A percentile compares a stretch with the other conserved stretches of the same genome.
Evolutionary conservation across 2,888 invertebrate genomes (phyloP).

Genomic region (Anthophora plumipes): DNA sequence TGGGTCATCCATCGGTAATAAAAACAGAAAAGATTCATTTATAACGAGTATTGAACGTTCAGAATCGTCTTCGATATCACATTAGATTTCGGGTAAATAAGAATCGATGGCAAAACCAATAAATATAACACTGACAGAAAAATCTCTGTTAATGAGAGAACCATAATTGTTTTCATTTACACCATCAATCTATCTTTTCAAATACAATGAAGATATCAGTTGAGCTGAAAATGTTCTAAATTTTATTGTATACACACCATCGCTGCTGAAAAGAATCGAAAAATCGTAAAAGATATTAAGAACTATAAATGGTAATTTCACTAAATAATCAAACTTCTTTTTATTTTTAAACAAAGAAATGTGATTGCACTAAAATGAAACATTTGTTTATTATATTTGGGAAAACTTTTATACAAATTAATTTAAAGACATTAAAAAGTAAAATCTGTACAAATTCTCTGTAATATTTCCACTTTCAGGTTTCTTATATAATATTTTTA

Average conservation of each 20-base stretch:
- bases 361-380: background rate
- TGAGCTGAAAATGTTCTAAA: background rate
- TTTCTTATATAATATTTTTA: no score
- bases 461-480: no score
- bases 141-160: background rate
- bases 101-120: background rate
- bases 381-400: background rate
- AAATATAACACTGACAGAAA: background rate
- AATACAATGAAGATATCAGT: background rate
- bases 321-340: background rate
- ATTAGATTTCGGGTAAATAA: background rate
- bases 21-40: background rate
- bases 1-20: background rate
- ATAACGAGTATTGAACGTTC: background rate
- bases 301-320: background rate
- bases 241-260: background rate
- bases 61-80: background rate
- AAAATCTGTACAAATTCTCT: no score
- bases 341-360: background rate
- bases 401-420: no score
- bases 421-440: no score
- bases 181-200: background rate
- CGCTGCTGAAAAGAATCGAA: no score
- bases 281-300: background rate
- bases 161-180: background rate